Evolutionary conservation across 2,113 vertebrate genomes (phyloP).

Genomic region (Odontesthes bonariensis): DNA sequence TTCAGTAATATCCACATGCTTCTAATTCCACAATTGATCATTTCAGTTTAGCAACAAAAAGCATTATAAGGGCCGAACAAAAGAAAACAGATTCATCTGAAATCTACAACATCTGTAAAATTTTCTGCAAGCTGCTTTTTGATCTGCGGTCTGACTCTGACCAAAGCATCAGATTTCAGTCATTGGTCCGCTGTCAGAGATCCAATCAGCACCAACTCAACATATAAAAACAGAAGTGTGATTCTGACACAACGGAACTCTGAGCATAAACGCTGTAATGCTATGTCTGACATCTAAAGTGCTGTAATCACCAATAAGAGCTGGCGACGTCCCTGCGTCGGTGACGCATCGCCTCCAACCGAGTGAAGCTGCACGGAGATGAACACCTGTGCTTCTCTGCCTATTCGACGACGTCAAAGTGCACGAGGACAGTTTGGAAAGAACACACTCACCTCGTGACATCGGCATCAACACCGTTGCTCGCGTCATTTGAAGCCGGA

Average conservation of each 20-base stretch:
- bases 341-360: constrained; percentile 7
- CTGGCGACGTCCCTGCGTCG: constrained; percentile 9
- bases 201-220: not conserved
- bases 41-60: not conserved
- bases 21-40: too few relatives aligned
- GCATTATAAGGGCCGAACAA: not conserved
- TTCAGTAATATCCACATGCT: not conserved
- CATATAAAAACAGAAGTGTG: not conserved
- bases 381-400: constrained; percentile 58
- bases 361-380: not conserved
- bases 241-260: not conserved
- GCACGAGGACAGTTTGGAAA: constrained; percentile 19
- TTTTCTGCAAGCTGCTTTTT: not conserved
- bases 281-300: not conserved
- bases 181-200: constrained; percentile 2
- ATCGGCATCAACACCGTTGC: not conserved
- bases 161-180: constrained; percentile 20
- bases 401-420: constrained; percentile 3
- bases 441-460: not conserved
- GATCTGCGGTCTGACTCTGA: not conserved
- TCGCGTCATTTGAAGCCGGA: not conserved
- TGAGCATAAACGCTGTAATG: constrained; percentile 3
- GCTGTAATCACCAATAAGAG: constrained; percentile 37
- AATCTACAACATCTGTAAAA: too few relatives aligned
- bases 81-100: too few relatives aligned